Conservation (phyloP, 2,888 invertebrate genomes). For the Parthenolecanium corni region DNA sequence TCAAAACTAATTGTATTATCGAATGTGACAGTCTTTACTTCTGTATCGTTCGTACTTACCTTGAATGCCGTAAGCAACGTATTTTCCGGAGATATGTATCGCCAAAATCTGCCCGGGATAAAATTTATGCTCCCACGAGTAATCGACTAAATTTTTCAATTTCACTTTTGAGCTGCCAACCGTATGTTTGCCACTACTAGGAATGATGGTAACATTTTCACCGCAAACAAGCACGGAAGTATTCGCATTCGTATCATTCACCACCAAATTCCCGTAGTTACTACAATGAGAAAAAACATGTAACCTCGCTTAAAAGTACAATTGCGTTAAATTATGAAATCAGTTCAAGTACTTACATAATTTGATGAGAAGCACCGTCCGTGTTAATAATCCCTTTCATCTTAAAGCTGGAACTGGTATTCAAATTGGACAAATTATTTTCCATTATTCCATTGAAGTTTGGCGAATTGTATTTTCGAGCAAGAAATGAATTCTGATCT, state of each 20-base stretch:
- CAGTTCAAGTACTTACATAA: too few relatives aligned
- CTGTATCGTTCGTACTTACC: background rate
- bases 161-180: slow-evolving; percentile 84
- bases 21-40: background rate
- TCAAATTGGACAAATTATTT: too few relatives aligned
- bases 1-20: slow-evolving; percentile 38
- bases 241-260: slow-evolving; percentile 47
- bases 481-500: too few relatives aligned
- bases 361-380: too few relatives aligned
- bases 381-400: too few relatives aligned
- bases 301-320: too few relatives aligned
- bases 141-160: slow-evolving; percentile 78
- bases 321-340: too few relatives aligned
- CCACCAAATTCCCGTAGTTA: slow-evolving; percentile 45
- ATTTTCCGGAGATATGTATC: slow-evolving; percentile 71
- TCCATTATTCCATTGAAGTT: too few relatives aligned
- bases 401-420: too few relatives aligned
- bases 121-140: slow-evolving; percentile 81
- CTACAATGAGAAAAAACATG: background rate
- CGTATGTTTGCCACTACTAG: slow-evolving; percentile 58
- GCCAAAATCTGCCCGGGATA: slow-evolving; percentile 80
- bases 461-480: too few relatives aligned
- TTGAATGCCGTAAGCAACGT: slow-evolving; percentile 66
- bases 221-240: slow-evolving; percentile 44
- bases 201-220: slow-evolving; percentile 55